Conservation (phyloP, 2,113 vertebrate species). For the Myrmecophaga tridactyla region DNA sequence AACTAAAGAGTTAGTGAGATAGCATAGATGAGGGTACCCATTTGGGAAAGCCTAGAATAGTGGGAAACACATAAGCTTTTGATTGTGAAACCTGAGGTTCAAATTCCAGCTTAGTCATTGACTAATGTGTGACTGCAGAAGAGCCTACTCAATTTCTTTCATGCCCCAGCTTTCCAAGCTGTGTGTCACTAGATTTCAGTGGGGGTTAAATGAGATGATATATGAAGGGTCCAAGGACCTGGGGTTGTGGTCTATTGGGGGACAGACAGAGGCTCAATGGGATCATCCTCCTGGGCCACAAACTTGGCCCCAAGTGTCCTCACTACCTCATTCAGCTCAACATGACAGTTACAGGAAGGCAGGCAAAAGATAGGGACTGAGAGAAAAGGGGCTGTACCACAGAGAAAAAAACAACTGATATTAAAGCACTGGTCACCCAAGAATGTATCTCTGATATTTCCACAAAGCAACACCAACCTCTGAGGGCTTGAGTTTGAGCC, state of each 20-base stretch:
- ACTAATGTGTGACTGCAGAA: background rate
- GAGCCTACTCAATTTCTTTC: background rate
- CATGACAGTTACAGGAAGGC: background rate
- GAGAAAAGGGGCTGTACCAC: background rate
- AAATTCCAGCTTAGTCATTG: background rate
- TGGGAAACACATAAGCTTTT: background rate
- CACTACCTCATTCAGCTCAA: background rate
- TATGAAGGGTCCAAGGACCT: background rate
- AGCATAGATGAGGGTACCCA: background rate
- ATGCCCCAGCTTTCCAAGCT: background rate
- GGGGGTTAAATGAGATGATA: background rate
- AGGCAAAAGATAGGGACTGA: background rate
- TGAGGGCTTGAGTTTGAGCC: background rate
- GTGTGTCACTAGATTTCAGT: no score
- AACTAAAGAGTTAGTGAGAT: background rate
- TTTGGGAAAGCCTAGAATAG: background rate
- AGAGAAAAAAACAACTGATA: background rate
- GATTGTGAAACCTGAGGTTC: background rate
- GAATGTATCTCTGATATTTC: background rate
- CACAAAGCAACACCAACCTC: background rate
- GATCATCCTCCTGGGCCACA: background rate
- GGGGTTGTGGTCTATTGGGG: no score
- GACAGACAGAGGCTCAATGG: background rate
- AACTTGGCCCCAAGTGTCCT: background rate
- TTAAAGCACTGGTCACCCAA: background rate